Base-by-base conservation (phyloP, 2,113 vertebrate genomes). In the Fulmarus glacialis region DNA sequence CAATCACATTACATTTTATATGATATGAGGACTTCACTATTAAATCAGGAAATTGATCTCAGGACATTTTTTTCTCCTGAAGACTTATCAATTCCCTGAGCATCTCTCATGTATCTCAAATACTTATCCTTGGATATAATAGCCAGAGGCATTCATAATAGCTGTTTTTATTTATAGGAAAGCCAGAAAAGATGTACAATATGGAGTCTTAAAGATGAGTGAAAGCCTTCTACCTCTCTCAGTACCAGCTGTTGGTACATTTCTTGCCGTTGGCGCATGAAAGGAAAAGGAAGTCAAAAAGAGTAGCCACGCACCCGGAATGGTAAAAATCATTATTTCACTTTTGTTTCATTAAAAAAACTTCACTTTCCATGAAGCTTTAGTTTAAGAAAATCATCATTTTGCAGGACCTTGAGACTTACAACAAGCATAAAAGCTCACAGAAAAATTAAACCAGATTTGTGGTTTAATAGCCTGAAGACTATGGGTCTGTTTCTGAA, bases 1-100 rank as follows among this genome's bases (percentile, higher is more conserved):
- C 80, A 97, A 97, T 96, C 82, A 85, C 63, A 93, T 97, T 97
- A 97, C 34, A 20, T 93, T 97, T 89, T 79, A 64, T 77, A 79
- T 55, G 32, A 93, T 94, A 96, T 26, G 52, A 92, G 24, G 27
- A 74, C 78, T 85, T 92, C 14, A 55, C 68, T 87, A 91, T 40
- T 87, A 77, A 92, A 95, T 95, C 80, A 74, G 84, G 66, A 93
- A 95, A 96, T 77, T 56, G 95, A 95, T 95, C 82, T 80, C 80
- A 55, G 77, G 72, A 77, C 43, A 32, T 62, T 71, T 91, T 97
- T 94, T 71, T 58, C 32, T 81, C 8, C 60, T 77, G 74, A 87
- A 93, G 38, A 63, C 23, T 74, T 75, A 73, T 6, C 73, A 87
- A 58, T 70, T 94, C 42, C 71, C 89, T 16, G 16, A 82, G 47